Base-by-base conservation (phyloP, 37 sponge, comb jelly and placozoan species). In the Cliona cf. orientalis region DNA sequence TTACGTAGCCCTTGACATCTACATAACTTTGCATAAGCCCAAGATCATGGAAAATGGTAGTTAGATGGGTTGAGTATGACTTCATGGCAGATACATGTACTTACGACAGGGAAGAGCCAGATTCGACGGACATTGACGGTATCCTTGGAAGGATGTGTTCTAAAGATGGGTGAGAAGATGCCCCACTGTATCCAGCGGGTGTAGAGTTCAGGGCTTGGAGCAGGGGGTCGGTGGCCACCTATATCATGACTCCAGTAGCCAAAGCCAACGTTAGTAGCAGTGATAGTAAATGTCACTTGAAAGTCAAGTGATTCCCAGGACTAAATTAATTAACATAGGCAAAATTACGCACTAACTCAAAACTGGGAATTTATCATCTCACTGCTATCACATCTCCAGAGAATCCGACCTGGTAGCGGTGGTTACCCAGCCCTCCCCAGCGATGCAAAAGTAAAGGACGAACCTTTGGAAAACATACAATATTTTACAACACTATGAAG, bases 231-330 rank as follows among this genome's bases (percentile, higher is more conserved):
- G 71, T 92, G 92, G 6, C 92, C 92, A 1, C 92, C 92, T 29
- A 92, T 23, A 63, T 92, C 92, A 74, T 92, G 92, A 84, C 88
- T 87, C 92, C 92, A 92, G 78, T 87, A 92, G 31, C 88, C 92
- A 74, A 79, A 92, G 5, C 58, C 80, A 26, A 92, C 92, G 69
- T 92, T 92, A 12, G 88, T 66, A 31, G 92, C 92, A 33, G 42
- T 76, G n/a, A 92, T 43, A 11, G 92, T 92, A 77, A 92, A 92
- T 33, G 75, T 67, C 69, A 92, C 92, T 75, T 92, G 92, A 76
- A 86, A 92, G 14, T 78, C 43, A 26, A 92, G 71, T 7, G 92
- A 92, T 0, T 7, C 45, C 92, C 92, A 92, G 36, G 46, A 58
- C 90, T 89, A 68, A 5, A 41, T 21, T 1, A n/a, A n/a, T n/a